Percentiles rank a stretch among this genome's conserved stretches.
These are phyloP conservation scores for Heliocidaris erythrogramma DNA, from an alignment of 35 echinoderm and acorn worm species.

Conservation along the genomic window DNA sequence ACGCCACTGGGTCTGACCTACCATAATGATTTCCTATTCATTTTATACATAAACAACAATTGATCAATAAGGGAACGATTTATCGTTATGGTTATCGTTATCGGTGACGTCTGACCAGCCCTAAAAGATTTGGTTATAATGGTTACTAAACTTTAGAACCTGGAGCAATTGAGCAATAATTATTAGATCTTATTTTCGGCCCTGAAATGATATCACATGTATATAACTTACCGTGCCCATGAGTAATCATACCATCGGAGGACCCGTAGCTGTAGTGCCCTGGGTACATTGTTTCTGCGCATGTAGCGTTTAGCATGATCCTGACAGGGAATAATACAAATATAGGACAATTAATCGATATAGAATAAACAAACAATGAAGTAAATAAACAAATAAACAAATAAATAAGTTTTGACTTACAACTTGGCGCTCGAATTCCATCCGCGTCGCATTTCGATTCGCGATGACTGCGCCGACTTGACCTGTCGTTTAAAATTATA, in stretches of 20 bases:
- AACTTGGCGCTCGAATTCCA: constrained; percentile 81
- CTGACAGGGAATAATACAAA: too few relatives aligned
- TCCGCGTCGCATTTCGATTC: constrained; percentile 66
- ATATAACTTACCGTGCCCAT: constrained; percentile 69
- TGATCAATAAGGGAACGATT: too few relatives aligned
- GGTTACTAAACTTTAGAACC: too few relatives aligned
- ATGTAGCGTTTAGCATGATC: constrained; percentile 91
- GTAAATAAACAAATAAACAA: background rate
- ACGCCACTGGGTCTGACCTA: too few relatives aligned
- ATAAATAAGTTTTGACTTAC: constrained; percentile 70
- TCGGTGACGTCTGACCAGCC: too few relatives aligned
- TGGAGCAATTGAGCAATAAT: too few relatives aligned
- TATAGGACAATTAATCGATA: background rate
- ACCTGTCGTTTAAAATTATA: constrained; percentile 35
- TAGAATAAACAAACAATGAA: background rate
- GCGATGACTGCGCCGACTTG: constrained; percentile 79
- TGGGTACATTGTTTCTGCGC: constrained; percentile 73
- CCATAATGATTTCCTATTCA: too few relatives aligned
- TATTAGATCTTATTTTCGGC: too few relatives aligned
- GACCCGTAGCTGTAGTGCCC: constrained; percentile 74
- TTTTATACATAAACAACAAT: too few relatives aligned
- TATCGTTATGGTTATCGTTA: too few relatives aligned
- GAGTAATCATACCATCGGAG: constrained; percentile 82
- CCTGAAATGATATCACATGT: too few relatives aligned
- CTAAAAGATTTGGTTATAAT: too few relatives aligned